These are phyloP conservation scores for Rotaria magnacalcarata DNA, from an alignment of 2,888 invertebrate species.

Conservation along the genomic window DNA sequence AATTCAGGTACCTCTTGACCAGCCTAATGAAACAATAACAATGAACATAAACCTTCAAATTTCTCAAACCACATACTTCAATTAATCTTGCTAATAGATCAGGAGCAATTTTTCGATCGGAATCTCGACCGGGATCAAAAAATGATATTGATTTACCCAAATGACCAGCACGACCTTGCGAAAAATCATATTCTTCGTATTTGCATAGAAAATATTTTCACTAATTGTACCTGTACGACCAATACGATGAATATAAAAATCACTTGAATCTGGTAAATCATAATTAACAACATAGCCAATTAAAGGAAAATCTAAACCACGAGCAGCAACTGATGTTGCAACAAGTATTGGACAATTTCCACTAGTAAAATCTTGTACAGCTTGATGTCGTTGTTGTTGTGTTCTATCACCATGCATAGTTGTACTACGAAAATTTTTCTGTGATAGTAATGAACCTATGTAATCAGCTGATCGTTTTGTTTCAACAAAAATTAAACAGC, in stretches of 20 bases:
- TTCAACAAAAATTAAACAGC: slow-evolving; percentile 77
- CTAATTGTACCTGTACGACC: slow-evolving; percentile 42
- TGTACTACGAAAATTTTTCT: slow-evolving; percentile 69
- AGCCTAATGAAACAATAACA: not conserved
- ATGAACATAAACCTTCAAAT: too few species aligned
- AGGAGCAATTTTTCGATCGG: slow-evolving; percentile 39
- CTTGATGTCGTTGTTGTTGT: slow-evolving; percentile 70
- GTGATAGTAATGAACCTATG: slow-evolving; percentile 74
- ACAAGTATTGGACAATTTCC: slow-evolving; percentile 76
- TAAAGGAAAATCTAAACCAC: slow-evolving; percentile 72
- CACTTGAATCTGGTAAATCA: slow-evolving; percentile 94
- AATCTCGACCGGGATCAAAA: slow-evolving; percentile 40
- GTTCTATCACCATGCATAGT: slow-evolving; percentile 65
- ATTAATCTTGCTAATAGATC: slow-evolving; percentile 32
- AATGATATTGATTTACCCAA: slow-evolving; percentile 46
- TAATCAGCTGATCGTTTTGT: slow-evolving; percentile 84
- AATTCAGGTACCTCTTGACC: slow-evolving; percentile 42
- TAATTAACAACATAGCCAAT: slow-evolving; percentile 91
- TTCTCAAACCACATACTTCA: not conserved
- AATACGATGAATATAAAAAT: slow-evolving; percentile 72
- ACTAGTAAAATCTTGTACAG: slow-evolving; percentile 69
- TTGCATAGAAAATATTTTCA: not conserved
- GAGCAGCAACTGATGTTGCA: slow-evolving; percentile 87
- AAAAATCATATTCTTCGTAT: not conserved
- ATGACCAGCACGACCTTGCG: slow-evolving; percentile 41